A percentile compares a stretch with the other conserved stretches of the same genome.
phyloP scores from a whole-genome alignment of 1,140 invertebrate species.

The Papilio glaucus region DNA sequence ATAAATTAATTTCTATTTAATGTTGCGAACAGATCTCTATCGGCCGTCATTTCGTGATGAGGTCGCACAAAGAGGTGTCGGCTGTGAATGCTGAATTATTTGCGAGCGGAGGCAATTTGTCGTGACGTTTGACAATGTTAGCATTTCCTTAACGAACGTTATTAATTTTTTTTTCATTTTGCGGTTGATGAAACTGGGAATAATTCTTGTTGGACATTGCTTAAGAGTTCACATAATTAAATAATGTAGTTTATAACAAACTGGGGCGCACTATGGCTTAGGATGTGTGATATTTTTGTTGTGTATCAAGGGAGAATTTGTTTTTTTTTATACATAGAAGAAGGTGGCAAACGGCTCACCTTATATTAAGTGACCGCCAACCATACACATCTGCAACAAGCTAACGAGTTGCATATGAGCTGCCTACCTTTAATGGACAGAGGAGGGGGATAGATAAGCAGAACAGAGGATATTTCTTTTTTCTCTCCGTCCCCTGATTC shows the following conservation, averaged over 20 bases:
- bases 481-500: no score
- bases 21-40: constrained; percentile 54
- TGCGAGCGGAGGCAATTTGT: constrained; percentile 5
- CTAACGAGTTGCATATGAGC: no score
- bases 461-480: no score
- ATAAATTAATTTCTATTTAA: constrained; percentile 58
- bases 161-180: neutral
- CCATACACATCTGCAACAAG: no score
- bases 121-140: neutral
- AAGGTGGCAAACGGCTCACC: no score
- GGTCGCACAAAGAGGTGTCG: constrained; percentile 6
- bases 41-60: constrained; percentile 41
- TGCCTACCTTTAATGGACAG: no score
- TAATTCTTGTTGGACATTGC: neutral
- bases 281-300: no score
- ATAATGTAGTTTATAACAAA: neutral
- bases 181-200: neutral
- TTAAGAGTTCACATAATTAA: constrained; percentile 5
- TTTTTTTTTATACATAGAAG: no score
- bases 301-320: no score
- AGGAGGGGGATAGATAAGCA: no score
- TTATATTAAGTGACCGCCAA: no score
- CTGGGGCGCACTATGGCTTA: neutral
- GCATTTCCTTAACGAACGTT: neutral
- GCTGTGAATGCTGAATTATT: constrained; percentile 40